Evolutionary conservation across 2,113 vertebrate genomes (phyloP).

Genomic region (Synchiropus splendidus): DNA sequence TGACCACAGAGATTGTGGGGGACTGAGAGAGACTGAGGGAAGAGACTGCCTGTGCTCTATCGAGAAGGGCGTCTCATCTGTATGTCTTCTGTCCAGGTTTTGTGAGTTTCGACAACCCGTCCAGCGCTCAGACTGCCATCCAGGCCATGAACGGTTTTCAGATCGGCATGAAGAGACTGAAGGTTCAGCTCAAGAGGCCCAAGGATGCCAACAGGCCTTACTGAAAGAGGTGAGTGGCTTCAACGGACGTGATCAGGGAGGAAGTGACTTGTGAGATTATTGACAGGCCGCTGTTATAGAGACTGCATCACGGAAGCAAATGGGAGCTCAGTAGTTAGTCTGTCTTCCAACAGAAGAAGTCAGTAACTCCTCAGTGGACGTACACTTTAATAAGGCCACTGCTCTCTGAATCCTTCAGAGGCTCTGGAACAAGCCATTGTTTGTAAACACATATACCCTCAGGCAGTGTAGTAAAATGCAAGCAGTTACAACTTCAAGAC

Average conservation of each 20-base stretch:
- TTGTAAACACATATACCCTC: too few relatives aligned
- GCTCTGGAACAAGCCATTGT: too few relatives aligned
- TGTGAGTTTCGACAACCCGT: conserved; percentile 93
- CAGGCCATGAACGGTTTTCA: conserved; percentile 98
- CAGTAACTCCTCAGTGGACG: conserved; percentile 43
- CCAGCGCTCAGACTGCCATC: conserved; percentile 89
- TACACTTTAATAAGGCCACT: conserved; percentile 35
- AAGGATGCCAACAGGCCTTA: conserved; percentile 92
- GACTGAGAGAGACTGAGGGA: too few relatives aligned
- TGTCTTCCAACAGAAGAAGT: conserved; percentile 45
- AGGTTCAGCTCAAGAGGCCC: conserved; percentile 92
- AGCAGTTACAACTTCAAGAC: too few relatives aligned
- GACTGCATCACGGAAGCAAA: conserved; percentile 37
- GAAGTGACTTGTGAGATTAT: too few relatives aligned
- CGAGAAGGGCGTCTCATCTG: too few relatives aligned
- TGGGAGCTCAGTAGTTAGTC: conserved; percentile 23
- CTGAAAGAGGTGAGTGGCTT: conserved; percentile 59
- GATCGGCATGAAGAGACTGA: conserved; percentile 94
- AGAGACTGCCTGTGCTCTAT: too few relatives aligned
- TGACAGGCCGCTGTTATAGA: conserved; percentile 30
- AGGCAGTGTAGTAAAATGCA: too few relatives aligned
- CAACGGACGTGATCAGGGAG: not conserved
- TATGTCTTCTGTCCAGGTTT: conserved; percentile 63
- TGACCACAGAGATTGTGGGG: too few relatives aligned
- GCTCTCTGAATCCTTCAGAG: too few relatives aligned